Conservation (phyloP, 2,113 vertebrate species). For the Pagrus major region DNA sequence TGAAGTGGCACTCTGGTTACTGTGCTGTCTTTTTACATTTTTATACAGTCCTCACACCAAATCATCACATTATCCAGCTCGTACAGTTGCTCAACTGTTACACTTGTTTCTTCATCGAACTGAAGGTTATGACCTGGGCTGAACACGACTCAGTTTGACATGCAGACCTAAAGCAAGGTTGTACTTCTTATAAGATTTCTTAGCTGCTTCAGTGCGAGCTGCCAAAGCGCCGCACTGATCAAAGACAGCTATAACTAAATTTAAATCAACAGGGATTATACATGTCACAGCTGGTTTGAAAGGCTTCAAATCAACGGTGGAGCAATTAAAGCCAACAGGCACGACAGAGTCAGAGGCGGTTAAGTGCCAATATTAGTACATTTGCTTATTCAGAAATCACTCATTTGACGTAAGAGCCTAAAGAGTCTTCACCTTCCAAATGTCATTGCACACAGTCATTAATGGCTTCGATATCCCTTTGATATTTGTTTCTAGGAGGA, state of each 20-base stretch:
- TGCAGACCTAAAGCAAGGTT: background rate
- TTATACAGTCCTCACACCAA: background rate
- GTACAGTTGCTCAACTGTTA: background rate
- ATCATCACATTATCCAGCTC: background rate
- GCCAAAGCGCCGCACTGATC: conserved; percentile 33
- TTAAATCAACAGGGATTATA: conserved; percentile 60
- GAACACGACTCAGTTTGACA: background rate
- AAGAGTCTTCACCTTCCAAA: background rate
- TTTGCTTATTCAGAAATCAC: conserved; percentile 42
- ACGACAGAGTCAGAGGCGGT: conserved; percentile 28
- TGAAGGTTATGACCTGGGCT: conserved; percentile 5
- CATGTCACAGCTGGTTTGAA: conserved; percentile 52
- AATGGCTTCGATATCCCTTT: background rate
- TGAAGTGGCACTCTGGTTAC: too few relatives aligned
- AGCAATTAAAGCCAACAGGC: conserved; percentile 52
- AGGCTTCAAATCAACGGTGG: conserved; percentile 54
- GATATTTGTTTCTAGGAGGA: background rate
- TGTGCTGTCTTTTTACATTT: too few relatives aligned
- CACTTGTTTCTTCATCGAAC: background rate
- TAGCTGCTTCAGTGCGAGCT: conserved; percentile 14
- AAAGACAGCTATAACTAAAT: conserved; percentile 49
- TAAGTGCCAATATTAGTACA: conserved; percentile 2
- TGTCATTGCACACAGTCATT: background rate
- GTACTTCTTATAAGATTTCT: conserved; percentile 5
- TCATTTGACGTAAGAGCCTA: background rate